A percentile compares a stretch with the other conserved stretches of the same genome.
Conservation (phyloP, 2,888 invertebrate species). For the Rhagonycha lutea region DNA sequence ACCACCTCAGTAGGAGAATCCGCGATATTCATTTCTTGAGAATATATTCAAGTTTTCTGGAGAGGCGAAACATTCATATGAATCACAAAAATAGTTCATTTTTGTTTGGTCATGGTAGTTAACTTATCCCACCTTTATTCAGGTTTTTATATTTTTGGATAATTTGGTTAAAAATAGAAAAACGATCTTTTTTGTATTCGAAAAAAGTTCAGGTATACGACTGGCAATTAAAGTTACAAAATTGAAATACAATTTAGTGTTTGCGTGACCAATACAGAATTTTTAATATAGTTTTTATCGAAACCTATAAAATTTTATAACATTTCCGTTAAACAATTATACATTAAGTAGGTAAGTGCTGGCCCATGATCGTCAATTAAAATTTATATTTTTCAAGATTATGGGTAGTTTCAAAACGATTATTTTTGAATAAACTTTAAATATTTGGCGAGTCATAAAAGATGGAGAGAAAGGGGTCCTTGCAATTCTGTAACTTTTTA, state of each 20-base stretch:
- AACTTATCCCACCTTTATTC: background rate
- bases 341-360: background rate
- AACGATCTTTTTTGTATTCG: background rate
- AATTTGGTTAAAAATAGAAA: background rate
- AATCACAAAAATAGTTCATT: background rate
- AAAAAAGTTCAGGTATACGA: background rate
- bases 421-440: too few species aligned
- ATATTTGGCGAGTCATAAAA: background rate
- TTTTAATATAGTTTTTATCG: background rate
- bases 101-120: background rate
- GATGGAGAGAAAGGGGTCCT: background rate
- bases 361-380: background rate
- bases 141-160: background rate
- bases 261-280: background rate
- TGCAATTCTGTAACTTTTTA: background rate
- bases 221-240: background rate
- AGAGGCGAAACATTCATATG: background rate
- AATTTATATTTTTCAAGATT: background rate
- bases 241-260: background rate
- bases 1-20: too few species aligned
- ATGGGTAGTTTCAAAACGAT: background rate
- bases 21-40: too few species aligned
- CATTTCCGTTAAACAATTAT: background rate
- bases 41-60: too few species aligned
- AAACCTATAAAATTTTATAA: background rate